These are phyloP conservation scores for Eulacestoma nigropectus DNA, from an alignment of 2,113 vertebrate genomes.

Conservation along the genomic window DNA sequence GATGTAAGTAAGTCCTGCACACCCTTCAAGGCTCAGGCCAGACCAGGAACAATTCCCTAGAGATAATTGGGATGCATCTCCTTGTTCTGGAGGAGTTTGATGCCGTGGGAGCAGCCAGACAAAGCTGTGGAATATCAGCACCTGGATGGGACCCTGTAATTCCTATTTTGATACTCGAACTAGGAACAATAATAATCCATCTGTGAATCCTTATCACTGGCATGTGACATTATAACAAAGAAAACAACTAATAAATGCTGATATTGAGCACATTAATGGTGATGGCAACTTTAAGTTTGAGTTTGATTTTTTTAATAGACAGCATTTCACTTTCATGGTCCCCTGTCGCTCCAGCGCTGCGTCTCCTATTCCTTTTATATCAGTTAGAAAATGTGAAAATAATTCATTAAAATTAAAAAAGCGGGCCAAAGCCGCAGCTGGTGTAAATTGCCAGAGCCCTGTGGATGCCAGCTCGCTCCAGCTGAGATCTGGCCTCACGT, in stretches of 20 bases:
- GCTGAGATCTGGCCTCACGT: constrained; percentile 47
- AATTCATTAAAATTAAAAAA: constrained; percentile 57
- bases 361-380: background rate
- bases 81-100: background rate
- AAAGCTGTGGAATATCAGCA: background rate
- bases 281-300: background rate
- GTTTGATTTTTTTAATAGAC: background rate
- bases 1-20: background rate
- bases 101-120: background rate
- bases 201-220: background rate
- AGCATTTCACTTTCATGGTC: background rate
- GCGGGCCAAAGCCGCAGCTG: constrained; percentile 45
- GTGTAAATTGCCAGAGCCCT: constrained; percentile 42
- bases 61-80: background rate
- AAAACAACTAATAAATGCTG: background rate
- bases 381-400: constrained; percentile 3
- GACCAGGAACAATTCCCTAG: background rate
- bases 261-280: background rate
- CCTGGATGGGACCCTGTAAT: background rate
- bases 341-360: background rate
- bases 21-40: background rate
- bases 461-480: constrained; percentile 36
- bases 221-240: background rate
- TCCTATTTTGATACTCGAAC: background rate
- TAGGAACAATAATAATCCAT: background rate